A percentile compares a stretch with the other conserved stretches of the same genome.
Evolutionary conservation across 2,113 vertebrate genomes (phyloP).

Genomic region (Paramisgurnus dabryanus): DNA sequence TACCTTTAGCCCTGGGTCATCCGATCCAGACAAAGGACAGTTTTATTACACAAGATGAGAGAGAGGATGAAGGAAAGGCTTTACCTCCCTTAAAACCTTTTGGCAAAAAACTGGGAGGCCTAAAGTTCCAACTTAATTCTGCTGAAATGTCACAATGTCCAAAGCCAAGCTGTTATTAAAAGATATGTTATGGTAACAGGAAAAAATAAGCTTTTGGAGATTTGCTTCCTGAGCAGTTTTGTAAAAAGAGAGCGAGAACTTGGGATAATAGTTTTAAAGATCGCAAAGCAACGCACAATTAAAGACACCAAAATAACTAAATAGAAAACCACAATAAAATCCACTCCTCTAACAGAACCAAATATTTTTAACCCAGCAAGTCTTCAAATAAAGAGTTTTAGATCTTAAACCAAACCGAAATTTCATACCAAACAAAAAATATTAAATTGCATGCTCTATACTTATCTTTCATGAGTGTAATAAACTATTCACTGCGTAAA

Average conservation of each 20-base stretch:
- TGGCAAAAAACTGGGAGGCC: not conserved
- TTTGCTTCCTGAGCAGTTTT: not conserved
- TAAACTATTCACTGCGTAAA: too few species aligned
- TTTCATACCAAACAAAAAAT: too few species aligned
- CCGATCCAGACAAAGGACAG: not conserved
- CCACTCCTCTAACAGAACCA: too few species aligned
- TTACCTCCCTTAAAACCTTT: not conserved
- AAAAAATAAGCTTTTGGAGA: too few species aligned
- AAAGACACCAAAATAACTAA: conserved; percentile 7
- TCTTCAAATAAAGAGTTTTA: too few species aligned
- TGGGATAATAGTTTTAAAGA: not conserved
- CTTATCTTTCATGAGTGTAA: too few species aligned
- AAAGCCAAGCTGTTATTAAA: not conserved
- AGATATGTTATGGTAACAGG: not conserved
- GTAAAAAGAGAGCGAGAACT: not conserved
- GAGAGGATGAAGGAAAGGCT: not conserved
- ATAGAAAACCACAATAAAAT: not conserved
- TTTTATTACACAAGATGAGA: not conserved
- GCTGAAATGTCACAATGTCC: not conserved
- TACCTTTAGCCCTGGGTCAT: conserved; percentile 30
- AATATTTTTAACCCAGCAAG: not conserved
- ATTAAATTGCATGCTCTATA: too few species aligned
- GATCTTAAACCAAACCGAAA: too few species aligned
- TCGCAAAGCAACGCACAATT: too few species aligned
- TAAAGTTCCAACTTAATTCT: not conserved